These are phyloP conservation scores for Malthinus seriepunctatus DNA, from an alignment of 2,888 invertebrate genomes.

Conservation along the genomic window DNA sequence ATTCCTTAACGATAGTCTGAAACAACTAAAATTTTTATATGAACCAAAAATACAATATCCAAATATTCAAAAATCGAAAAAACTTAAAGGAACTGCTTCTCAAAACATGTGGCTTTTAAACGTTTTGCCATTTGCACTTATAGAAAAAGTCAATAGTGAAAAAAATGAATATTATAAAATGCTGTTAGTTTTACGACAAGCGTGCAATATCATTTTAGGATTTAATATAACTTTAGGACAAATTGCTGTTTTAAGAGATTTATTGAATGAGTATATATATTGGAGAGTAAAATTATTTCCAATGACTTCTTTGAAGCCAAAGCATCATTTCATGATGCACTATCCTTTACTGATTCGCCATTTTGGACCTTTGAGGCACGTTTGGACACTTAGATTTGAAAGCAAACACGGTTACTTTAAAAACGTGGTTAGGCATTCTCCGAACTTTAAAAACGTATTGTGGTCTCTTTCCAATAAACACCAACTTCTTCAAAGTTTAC, in stretches of 20 bases:
- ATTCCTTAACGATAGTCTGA: conserved; percentile 12
- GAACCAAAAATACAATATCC: no score
- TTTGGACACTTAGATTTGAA: no score
- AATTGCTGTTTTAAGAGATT: conserved; percentile 1
- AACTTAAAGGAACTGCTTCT: conserved; percentile 16
- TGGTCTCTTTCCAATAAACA: no score
- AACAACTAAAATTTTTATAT: conserved; percentile 17
- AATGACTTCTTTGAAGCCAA: no score
- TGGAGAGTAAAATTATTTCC: conserved; percentile 22
- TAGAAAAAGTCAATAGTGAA: not conserved
- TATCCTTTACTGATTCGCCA: no score
- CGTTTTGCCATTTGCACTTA: conserved; percentile 12
- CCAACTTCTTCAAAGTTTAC: conserved; percentile 19
- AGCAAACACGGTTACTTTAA: no score
- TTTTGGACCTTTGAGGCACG: no score
- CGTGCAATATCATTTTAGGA: not conserved
- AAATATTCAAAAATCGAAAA: conserved; percentile 19
- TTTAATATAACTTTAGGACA: conserved; percentile 5
- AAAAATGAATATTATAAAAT: conserved; percentile 15
- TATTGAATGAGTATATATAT: conserved; percentile 11
- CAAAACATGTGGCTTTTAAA: conserved; percentile 5
- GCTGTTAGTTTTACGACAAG: conserved; percentile 7
- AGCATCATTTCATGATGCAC: no score
- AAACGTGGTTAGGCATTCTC: no score
- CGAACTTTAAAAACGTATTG: no score